These are phyloP conservation scores for Parnassius mnemosyne DNA, from an alignment of 2,888 invertebrate species.

Conservation along the genomic window DNA sequence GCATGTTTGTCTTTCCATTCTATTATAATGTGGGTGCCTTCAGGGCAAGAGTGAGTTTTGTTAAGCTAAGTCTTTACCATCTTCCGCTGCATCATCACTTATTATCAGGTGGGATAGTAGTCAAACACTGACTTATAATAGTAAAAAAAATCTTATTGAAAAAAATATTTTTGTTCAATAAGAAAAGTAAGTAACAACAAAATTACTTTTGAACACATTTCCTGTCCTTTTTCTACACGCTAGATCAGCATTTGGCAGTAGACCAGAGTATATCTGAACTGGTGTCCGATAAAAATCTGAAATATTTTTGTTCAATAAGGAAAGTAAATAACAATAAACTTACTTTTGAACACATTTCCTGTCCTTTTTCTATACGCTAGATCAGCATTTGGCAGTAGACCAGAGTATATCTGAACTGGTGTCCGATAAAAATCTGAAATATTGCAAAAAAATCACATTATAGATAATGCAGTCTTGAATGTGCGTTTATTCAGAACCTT, in stretches of 20 bases:
- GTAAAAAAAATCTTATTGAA: too few species aligned
- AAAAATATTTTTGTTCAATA: too few species aligned
- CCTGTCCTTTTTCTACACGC: conserved; percentile 67
- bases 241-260: conserved; percentile 55
- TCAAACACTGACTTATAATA: too few species aligned
- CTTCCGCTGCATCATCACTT: too few species aligned
- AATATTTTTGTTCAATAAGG: conserved; percentile 7
- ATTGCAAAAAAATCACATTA: neutral
- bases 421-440: conserved; percentile 66
- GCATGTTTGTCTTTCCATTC: too few species aligned
- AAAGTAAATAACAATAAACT: conserved; percentile 25
- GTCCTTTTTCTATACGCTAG: conserved; percentile 68
- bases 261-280: conserved; percentile 53
- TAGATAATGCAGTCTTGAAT: too few species aligned
- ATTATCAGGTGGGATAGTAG: too few species aligned
- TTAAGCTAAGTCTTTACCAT: too few species aligned
- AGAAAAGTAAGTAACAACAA: neutral
- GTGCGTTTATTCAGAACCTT: too few species aligned
- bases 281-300: conserved; percentile 70
- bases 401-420: conserved; percentile 57
- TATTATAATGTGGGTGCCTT: too few species aligned
- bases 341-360: conserved; percentile 67
- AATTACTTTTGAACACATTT: conserved; percentile 66
- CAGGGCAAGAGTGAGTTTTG: too few species aligned
- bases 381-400: conserved; percentile 52